Percentiles rank a stretch among this genome's conserved stretches.
phyloP scores from a whole-genome alignment of 2,797 vertebrate genomes.

The Lutjanus campechanus region DNA sequence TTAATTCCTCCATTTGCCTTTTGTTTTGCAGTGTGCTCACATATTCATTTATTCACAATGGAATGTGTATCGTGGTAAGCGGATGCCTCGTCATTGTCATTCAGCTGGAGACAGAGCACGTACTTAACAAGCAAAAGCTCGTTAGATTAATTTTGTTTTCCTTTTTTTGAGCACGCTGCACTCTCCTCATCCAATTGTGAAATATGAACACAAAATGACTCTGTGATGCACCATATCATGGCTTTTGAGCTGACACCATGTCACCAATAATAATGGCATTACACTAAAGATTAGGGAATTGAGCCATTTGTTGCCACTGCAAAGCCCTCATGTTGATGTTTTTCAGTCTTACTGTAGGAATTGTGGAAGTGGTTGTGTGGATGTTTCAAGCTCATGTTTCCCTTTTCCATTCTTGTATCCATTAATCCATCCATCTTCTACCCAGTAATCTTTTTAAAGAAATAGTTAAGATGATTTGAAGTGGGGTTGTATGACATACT shows the following conservation, averaged over 20 bases:
- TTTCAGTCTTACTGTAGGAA: slow-evolving; percentile 39
- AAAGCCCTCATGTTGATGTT: slow-evolving; percentile 56
- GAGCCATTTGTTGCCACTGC: slow-evolving; percentile 56
- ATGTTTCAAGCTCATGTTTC: slow-evolving; percentile 15
- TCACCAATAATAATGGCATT: slow-evolving; percentile 82
- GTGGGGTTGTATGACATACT: no score
- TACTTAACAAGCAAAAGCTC: slow-evolving; percentile 83
- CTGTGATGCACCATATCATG: slow-evolving; percentile 72
- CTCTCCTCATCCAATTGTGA: slow-evolving; percentile 71
- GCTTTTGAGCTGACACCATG: slow-evolving; percentile 78
- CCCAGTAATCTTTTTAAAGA: slow-evolving; percentile 11
- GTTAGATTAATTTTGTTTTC: slow-evolving; percentile 83
- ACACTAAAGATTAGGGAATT: slow-evolving; percentile 70
- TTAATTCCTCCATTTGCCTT: slow-evolving; percentile 76
- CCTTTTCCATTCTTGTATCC: slow-evolving; percentile 6
- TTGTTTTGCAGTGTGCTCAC: slow-evolving; percentile 79
- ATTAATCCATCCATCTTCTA: slow-evolving; percentile 28
- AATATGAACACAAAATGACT: slow-evolving; percentile 79
- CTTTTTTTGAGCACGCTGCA: slow-evolving; percentile 53
- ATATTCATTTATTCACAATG: slow-evolving; percentile 81
- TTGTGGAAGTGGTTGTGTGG: slow-evolving; percentile 34
- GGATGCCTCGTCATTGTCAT: slow-evolving; percentile 79
- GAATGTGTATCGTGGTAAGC: slow-evolving; percentile 69
- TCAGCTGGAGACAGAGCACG: slow-evolving; percentile 74
- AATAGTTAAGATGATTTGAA: no score